phyloP scores from a whole-genome alignment of 2,797 vertebrate genomes.

The Pterois miles region DNA sequence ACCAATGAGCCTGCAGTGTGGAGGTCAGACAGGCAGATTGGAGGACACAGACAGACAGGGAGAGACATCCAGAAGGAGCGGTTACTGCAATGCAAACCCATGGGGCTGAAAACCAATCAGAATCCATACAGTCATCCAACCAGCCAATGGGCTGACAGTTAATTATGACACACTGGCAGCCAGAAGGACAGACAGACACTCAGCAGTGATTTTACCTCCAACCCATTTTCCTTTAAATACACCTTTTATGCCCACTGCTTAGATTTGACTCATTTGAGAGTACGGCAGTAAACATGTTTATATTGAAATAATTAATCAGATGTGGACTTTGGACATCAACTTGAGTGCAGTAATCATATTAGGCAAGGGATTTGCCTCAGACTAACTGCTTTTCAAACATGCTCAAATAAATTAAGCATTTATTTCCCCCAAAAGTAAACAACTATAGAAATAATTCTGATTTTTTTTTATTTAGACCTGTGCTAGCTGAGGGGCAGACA shows the following conservation, averaged over 20 bases:
- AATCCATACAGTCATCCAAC: conserved; percentile 33
- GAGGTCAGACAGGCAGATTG: conserved; percentile 15
- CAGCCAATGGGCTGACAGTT: conserved; percentile 40
- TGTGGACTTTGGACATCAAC: conserved; percentile 30
- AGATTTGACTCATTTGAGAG: conserved; percentile 18
- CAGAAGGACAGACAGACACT: conserved; percentile 19
- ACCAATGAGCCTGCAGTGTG: conserved; percentile 35
- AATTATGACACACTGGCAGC: conserved; percentile 46
- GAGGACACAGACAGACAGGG: conserved; percentile 42
- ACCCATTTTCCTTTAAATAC: conserved; percentile 36
- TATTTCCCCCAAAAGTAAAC: conserved; percentile 6
- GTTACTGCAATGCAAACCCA: conserved; percentile 24
- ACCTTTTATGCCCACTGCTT: conserved; percentile 18
- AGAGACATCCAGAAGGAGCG: conserved; percentile 14
- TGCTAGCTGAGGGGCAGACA: background rate
- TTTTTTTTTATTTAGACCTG: background rate
- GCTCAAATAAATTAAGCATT: conserved; percentile 33
- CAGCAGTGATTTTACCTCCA: conserved; percentile 22
- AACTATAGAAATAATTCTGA: conserved; percentile 4
- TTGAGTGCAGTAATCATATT: conserved; percentile 26
- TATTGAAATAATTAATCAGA: conserved; percentile 41
- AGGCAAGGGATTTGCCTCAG: conserved; percentile 21
- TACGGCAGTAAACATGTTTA: background rate
- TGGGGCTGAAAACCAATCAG: conserved; percentile 42
- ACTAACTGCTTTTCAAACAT: conserved; percentile 25